These are phyloP conservation scores for Hypotaenidia okinawae DNA, from an alignment of 2,797 vertebrate species.

Conservation along the genomic window DNA sequence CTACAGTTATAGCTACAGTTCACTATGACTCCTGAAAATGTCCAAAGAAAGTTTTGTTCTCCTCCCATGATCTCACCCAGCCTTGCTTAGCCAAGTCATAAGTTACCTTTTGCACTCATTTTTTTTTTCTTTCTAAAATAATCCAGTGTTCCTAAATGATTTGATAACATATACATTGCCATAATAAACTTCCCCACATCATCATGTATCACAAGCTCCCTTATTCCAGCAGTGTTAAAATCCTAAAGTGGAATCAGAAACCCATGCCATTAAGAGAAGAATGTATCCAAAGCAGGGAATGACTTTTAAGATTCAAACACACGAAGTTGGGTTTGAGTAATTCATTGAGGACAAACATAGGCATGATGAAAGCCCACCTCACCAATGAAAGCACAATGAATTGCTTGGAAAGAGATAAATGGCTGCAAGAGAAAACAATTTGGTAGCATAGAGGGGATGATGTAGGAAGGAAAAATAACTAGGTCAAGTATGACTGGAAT, in stretches of 20 bases:
- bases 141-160: neutral
- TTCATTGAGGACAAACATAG: neutral
- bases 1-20: neutral
- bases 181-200: neutral
- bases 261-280: neutral
- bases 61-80: neutral
- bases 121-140: slow-evolving; percentile 17
- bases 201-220: neutral
- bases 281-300: neutral
- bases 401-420: neutral
- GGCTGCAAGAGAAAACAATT: neutral
- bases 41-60: neutral
- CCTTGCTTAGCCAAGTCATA: neutral
- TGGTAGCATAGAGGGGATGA: neutral
- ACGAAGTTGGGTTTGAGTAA: neutral
- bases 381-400: neutral
- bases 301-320: neutral
- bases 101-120: neutral
- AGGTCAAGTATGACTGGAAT: neutral
- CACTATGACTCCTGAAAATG: neutral
- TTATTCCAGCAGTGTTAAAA: neutral
- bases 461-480: neutral
- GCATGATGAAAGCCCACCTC: neutral
- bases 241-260: neutral
- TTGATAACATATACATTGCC: neutral